Evolutionary conservation across 1,140 invertebrate species (phyloP), one percentile per base, ranked within the genome.

Genomic region (Nixonia krombeini): DNA sequence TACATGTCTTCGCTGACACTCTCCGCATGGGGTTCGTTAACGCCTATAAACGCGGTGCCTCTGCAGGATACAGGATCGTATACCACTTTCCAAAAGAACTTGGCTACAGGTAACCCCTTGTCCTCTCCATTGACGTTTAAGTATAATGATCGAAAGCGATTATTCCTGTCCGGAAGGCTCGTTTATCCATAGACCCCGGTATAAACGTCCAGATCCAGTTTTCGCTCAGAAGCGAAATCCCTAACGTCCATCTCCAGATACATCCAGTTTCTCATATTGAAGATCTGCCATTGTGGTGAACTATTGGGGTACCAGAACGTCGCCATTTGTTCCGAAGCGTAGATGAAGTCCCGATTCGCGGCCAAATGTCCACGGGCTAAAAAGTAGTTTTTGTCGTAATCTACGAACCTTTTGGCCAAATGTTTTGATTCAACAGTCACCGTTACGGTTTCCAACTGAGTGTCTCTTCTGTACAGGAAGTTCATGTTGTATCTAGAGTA

Each of bases 271-370:
- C 12, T 5, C 12, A 28, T 28, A 15, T 45, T 45, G 26, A 45
- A 45, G 12, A 29, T 15, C 12, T 45, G 42, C 42, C 42, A 45
- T 10, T 45, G 42, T 3, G 42, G 42, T 10, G 16, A 8, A 6
- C 9, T 9, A 17, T 45, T 45, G 3, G 42, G 42, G 8, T 45
- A 45, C 42, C 42, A 45, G 12, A 45, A 45, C 1, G 42, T 45
- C 0, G 42, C 25, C 42, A 17, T 29, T 29, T 45, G 42, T 29
- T 45, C 23, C 10, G 25, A 15, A 6, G 42, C 42, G 25, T 45
- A 45, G 7, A 45, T 16, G 10, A 45, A 45, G 25, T 45, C 42
- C 1, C 42, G 23, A 29, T 29, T 29, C 4, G 42, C 42, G 6
- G 42, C 21, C 42, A 45, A 29, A 9, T 45, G 42, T 16, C 42